Evolutionary conservation across 1,140 invertebrate genomes (phyloP).

Genomic region (Rhizoglyphus robini): DNA sequence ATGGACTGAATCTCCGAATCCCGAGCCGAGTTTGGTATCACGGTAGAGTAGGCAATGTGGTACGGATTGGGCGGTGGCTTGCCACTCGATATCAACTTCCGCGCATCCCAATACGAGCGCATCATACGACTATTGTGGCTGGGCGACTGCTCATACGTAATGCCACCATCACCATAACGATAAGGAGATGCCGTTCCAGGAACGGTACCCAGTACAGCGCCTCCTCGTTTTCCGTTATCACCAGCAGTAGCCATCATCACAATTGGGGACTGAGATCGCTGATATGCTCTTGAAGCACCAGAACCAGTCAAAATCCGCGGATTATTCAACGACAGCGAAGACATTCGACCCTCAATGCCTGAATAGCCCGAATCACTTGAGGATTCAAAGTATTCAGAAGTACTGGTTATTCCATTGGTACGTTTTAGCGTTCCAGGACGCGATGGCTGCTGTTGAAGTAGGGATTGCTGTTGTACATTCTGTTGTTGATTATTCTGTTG

Average conservation of each 20-base stretch:
- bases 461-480: background rate
- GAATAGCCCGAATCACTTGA: background rate
- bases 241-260: background rate
- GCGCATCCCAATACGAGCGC: background rate
- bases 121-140: background rate
- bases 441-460: too few species aligned
- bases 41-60: background rate
- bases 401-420: too few species aligned
- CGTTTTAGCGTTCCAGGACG: too few species aligned
- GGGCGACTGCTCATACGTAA: background rate
- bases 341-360: background rate
- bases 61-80: slow-evolving; percentile 13
- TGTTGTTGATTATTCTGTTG: background rate
- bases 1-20: slow-evolving; percentile 16
- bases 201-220: too few species aligned
- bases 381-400: background rate
- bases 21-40: background rate
- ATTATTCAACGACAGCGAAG: background rate
- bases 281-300: background rate
- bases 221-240: background rate
- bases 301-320: background rate
- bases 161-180: background rate
- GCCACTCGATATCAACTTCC: background rate
- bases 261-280: background rate
- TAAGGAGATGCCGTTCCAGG: background rate